Conservation (phyloP, 2,797 vertebrate genomes). For the Cheirogaleus major region DNA sequence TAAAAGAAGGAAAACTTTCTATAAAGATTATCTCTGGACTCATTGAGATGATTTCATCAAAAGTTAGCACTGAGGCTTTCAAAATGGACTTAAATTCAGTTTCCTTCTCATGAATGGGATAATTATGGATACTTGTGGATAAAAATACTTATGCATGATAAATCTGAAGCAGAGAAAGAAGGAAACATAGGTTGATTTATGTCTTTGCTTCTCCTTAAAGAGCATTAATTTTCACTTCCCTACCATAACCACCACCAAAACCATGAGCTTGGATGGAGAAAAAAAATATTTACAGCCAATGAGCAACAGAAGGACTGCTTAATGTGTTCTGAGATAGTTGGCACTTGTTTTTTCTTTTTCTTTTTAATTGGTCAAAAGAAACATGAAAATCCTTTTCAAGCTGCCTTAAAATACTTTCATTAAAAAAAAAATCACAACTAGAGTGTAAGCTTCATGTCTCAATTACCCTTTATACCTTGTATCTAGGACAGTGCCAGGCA, state of each 20-base stretch:
- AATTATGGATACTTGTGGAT: neutral
- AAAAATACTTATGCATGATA: neutral
- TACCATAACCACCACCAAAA: neutral
- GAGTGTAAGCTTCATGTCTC: neutral
- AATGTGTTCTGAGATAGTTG: neutral
- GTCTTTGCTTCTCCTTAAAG: neutral
- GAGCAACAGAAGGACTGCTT: neutral
- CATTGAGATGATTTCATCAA: neutral
- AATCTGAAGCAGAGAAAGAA: neutral
- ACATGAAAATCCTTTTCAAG: neutral
- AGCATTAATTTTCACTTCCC: neutral
- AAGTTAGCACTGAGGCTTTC: neutral
- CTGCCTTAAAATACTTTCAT: neutral
- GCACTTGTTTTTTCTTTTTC: neutral
- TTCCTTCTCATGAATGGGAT: slow-evolving; percentile 7
- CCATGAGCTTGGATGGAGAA: neutral
- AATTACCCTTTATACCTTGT: neutral
- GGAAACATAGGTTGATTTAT: neutral
- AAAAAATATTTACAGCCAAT: neutral
- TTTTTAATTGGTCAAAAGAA: neutral
- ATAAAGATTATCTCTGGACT: neutral
- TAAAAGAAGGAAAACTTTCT: neutral
- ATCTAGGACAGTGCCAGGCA: neutral
- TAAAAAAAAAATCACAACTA: neutral
- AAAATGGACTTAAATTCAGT: neutral